Evolutionary conservation across 2,888 invertebrate species (phyloP).

Genomic region (Neoitamus cyanurus): DNA sequence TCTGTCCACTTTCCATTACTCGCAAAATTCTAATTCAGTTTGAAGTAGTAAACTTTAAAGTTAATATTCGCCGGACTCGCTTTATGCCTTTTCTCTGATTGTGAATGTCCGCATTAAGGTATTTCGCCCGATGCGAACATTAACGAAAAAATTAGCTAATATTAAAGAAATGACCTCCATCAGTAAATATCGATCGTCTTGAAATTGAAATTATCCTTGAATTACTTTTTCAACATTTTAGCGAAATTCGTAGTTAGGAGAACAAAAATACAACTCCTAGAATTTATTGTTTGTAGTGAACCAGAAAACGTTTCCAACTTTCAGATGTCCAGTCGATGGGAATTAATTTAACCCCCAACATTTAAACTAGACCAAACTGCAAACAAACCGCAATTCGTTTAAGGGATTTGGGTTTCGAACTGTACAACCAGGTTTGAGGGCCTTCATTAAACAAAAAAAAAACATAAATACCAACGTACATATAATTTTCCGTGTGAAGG

Average conservation of each 20-base stretch:
- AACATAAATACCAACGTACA: no score
- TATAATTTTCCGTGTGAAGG: no score
- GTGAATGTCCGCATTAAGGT: background rate
- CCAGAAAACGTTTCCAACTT: background rate
- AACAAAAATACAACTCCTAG: background rate
- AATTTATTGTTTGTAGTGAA: background rate
- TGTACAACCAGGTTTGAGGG: background rate
- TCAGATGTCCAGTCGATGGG: background rate
- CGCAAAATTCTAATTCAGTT: no score
- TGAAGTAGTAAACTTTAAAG: no score
- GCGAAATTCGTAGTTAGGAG: no score
- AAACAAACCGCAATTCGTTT: background rate
- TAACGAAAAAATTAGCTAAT: no score
- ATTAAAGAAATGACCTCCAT: background rate
- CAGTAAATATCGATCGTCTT: background rate
- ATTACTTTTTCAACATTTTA: background rate
- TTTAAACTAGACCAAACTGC: background rate
- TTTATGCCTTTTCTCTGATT: no score
- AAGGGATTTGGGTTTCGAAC: background rate
- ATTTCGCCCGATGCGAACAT: background rate
- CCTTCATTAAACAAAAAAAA: background rate
- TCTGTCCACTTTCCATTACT: no score
- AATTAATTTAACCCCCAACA: background rate
- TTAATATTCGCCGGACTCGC: no score
- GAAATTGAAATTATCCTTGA: background rate